Conservation (phyloP, 2,797 vertebrate species). For the Cyprinella venusta region DNA sequence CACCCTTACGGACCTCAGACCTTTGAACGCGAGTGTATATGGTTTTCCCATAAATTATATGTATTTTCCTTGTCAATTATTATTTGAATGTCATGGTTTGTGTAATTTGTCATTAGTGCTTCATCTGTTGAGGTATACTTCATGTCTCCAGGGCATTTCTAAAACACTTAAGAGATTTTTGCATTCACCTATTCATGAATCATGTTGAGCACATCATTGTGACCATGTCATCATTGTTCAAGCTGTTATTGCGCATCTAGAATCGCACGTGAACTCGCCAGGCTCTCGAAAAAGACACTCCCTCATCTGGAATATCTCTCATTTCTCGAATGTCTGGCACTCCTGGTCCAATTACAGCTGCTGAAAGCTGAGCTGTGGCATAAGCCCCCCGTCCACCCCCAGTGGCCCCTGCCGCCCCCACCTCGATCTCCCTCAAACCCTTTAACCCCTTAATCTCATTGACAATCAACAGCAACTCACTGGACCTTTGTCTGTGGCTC, state of each 20-base stretch:
- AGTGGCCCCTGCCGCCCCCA: conserved; percentile 44
- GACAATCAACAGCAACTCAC: conserved; percentile 64
- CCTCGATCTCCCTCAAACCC: conserved; percentile 51
- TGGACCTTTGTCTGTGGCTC: conserved; percentile 53
- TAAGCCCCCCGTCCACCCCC: conserved; percentile 45
- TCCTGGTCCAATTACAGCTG: conserved; percentile 57
- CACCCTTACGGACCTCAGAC: not conserved
- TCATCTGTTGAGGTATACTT: not conserved
- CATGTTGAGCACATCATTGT: not conserved
- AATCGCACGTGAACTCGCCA: conserved; percentile 10
- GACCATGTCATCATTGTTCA: conserved; percentile 10
- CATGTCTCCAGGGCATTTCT: not conserved
- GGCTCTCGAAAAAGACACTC: conserved; percentile 5
- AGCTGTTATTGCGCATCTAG: conserved; percentile 24
- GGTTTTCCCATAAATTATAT: not conserved
- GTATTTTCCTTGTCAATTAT: not conserved
- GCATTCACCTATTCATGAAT: not conserved
- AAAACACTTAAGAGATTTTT: conserved; percentile 3
- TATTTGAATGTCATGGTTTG: not conserved
- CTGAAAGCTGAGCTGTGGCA: conserved; percentile 61
- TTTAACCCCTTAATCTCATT: conserved; percentile 62
- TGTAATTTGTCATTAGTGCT: not conserved
- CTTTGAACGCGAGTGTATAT: not conserved
- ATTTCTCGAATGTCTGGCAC: conserved; percentile 50
- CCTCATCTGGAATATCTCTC: conserved; percentile 48